Conservation (phyloP, 1,140 invertebrate species). For the Danaus melanippus region DNA sequence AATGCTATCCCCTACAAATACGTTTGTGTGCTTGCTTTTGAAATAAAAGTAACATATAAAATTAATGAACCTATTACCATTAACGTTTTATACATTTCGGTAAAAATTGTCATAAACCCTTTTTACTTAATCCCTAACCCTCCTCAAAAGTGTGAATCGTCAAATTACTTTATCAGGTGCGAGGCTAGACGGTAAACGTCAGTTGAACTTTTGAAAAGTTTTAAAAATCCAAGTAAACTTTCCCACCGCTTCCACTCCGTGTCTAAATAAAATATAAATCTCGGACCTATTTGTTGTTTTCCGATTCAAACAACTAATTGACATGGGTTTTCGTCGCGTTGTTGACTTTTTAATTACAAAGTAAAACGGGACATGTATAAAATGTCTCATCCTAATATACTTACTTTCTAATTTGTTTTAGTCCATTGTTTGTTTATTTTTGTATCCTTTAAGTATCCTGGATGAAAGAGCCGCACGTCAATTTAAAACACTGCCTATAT, state of each 20-base stretch:
- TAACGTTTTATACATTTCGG: slow-evolving; percentile 19
- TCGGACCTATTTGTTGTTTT: slow-evolving; percentile 38
- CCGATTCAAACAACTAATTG: slow-evolving; percentile 48
- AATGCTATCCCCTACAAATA: slow-evolving; percentile 36
- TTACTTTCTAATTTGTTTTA: slow-evolving; percentile 14
- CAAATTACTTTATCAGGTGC: slow-evolving; percentile 63
- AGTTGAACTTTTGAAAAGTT: slow-evolving; percentile 55
- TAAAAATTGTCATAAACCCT: no score
- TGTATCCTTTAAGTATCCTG: slow-evolving; percentile 39
- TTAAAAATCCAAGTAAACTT: slow-evolving; percentile 69
- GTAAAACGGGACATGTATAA: slow-evolving; percentile 1
- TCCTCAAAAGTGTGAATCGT: slow-evolving; percentile 62
- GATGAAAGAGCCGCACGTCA: slow-evolving; percentile 62
- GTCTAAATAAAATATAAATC: slow-evolving; percentile 59
- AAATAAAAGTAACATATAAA: slow-evolving; percentile 2
- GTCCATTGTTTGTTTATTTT: slow-evolving; percentile 25
- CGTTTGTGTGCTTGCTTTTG: slow-evolving; percentile 36
- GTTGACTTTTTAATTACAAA: slow-evolving; percentile 32
- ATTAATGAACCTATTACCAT: no score
- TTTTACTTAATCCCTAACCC: slow-evolving; percentile 25
- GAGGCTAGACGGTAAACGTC: slow-evolving; percentile 41
- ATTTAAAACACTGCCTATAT: slow-evolving; percentile 66
- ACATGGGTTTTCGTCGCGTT: slow-evolving; percentile 38
- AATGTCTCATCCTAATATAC: not conserved
- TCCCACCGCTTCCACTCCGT: slow-evolving; percentile 25